Evolutionary conservation across 2,113 vertebrate genomes (phyloP).

Genomic region (Arothron firmamentum): DNA sequence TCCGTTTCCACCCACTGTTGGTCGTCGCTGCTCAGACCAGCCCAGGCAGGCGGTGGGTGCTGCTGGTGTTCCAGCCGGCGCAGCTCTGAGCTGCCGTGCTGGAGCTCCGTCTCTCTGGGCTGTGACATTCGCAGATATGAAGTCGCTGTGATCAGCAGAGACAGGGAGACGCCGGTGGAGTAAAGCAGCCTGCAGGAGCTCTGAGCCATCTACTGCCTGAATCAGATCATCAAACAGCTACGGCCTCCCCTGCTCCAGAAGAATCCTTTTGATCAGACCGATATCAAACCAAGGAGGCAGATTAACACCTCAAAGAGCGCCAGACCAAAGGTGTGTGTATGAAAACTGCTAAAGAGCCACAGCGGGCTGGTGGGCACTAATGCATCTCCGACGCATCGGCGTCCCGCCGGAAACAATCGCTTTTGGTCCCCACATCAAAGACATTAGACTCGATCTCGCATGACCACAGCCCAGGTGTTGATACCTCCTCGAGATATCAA

Average conservation of each 20-base stretch:
- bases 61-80: no score
- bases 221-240: slow-evolving; percentile 6
- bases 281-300: slow-evolving; percentile 8
- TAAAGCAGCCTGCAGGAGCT: not conserved
- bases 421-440: slow-evolving; percentile 45
- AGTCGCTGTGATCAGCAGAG: slow-evolving; percentile 17
- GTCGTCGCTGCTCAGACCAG: no score
- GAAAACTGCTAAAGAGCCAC: slow-evolving; percentile 17
- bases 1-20: no score
- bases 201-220: slow-evolving; percentile 11
- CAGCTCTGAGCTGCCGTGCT: slow-evolving; percentile 1
- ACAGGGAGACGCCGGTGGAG: slow-evolving; percentile 2
- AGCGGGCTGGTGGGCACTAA: slow-evolving; percentile 10
- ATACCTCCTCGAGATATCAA: slow-evolving; percentile 39
- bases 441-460: slow-evolving; percentile 29
- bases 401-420: not conserved
- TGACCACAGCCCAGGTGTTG: slow-evolving; percentile 32
- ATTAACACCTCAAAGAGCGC: slow-evolving; percentile 6
- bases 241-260: not conserved
- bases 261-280: slow-evolving; percentile 22
- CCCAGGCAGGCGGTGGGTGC: no score
- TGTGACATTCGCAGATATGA: slow-evolving; percentile 12
- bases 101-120: slow-evolving; percentile 17
- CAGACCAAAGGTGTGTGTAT: slow-evolving; percentile 2
- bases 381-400: slow-evolving; percentile 5